Evolutionary conservation across 23 tunicate genomes (phyloP), one percentile per base, ranked within the genome.

Genomic region (Ascidia mentula): DNA sequence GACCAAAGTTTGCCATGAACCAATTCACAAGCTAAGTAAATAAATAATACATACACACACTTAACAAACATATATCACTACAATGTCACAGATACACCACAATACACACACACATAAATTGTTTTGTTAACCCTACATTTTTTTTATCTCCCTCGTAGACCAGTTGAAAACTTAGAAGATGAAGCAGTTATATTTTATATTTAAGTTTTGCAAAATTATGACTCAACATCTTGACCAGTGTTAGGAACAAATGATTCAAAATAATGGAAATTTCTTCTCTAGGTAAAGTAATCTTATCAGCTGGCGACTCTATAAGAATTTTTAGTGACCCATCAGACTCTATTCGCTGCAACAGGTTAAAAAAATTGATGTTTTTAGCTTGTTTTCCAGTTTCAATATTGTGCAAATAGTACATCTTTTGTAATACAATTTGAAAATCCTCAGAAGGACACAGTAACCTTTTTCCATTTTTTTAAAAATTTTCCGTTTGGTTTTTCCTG

Each of bases 371-470:
- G 53, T 15, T 42, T 42, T 42, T 42, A n/a, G 12, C 53, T 42
- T 42, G 53, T 42, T 42, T 42, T 42, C 53, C 53, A 15, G 20
- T 69, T 69, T 69, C 72, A 26, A 24, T 69, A 24, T 69, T 69
- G 72, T 69, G 72, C 72, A 69, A 69, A 69, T 12, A 69, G 72
- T 69, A 69, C 72, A 69, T 31, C 72, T 31, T 26, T 24, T 31
- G 9, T 12, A 69, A 8, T 13, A 69, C 33, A 24, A 12, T 69
- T 31, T 69, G 72, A 69, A 69, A 69, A 8, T 69, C n/a, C 33
- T 69, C 72, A 24, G 72, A 69, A 20, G 72, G 72, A 20, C 20
- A 69, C 72, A 24, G 72, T 31, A 69, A 24, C 32, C 72, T 69
- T 26, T 69, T 69, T 31, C 33, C 72, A 12, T 24, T 31, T 69